Conservation (phyloP, 2,797 vertebrate species). For the Parauchenoglanis ngamensis region DNA sequence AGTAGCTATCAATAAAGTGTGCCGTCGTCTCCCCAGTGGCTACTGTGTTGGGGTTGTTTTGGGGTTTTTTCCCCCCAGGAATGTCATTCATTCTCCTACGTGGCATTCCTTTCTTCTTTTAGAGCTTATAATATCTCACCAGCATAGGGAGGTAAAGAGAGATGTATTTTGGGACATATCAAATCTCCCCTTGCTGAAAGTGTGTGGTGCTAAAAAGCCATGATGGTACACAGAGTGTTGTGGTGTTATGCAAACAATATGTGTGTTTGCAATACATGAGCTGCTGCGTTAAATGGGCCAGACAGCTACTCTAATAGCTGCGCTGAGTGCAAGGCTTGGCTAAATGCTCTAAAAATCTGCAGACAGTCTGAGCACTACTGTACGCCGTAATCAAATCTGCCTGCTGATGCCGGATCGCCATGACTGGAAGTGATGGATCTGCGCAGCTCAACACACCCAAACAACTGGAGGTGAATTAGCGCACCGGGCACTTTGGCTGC, state of each 20-base stretch:
- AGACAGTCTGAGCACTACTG: slow-evolving; percentile 56
- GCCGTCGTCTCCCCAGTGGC: slow-evolving; percentile 63
- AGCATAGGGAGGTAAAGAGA: neutral
- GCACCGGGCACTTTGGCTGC: slow-evolving; percentile 60
- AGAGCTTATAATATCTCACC: neutral
- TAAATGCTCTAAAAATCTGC: slow-evolving; percentile 45
- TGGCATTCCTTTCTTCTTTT: slow-evolving; percentile 1
- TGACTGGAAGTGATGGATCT: slow-evolving; percentile 61
- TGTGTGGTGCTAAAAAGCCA: neutral
- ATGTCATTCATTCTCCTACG: slow-evolving; percentile 55
- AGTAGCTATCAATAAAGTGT: slow-evolving; percentile 72
- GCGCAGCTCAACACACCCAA: slow-evolving; percentile 52
- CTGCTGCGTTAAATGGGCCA: slow-evolving; percentile 34
- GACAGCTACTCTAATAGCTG: slow-evolving; percentile 46
- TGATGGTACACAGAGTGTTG: slow-evolving; percentile 30
- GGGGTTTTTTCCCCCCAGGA: slow-evolving; percentile 61
- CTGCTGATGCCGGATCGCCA: slow-evolving; percentile 50
- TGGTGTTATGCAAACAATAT: slow-evolving; percentile 39
- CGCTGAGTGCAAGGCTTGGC: slow-evolving; percentile 32
- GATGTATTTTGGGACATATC: slow-evolving; percentile 25
- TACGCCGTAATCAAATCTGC: slow-evolving; percentile 54
- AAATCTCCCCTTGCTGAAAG: slow-evolving; percentile 32
- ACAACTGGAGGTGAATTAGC: slow-evolving; percentile 46
- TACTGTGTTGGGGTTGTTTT: slow-evolving; percentile 55
- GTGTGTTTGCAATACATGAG: slow-evolving; percentile 25